Conservation (phyloP, 2,113 vertebrate genomes). For the Panthera uncia region DNA sequence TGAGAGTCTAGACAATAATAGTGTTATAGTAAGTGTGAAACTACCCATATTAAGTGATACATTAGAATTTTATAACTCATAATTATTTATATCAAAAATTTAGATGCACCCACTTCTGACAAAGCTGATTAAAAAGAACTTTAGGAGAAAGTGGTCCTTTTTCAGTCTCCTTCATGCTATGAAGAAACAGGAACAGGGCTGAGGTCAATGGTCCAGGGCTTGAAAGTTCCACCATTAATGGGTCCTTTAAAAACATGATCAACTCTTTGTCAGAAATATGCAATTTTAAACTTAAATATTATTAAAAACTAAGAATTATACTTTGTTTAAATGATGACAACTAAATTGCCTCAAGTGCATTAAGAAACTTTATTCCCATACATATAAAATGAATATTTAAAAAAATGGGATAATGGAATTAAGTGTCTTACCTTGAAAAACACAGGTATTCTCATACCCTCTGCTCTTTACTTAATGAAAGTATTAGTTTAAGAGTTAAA, state of each 20-base stretch:
- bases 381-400: not conserved
- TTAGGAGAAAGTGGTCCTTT: constrained; percentile 95
- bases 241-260: constrained; percentile 86
- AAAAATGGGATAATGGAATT: constrained; percentile 37
- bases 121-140: constrained; percentile 97
- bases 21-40: not conserved
- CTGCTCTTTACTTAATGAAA: not conserved
- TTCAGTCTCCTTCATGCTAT: constrained; percentile 95
- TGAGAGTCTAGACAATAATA: not conserved
- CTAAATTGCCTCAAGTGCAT: not conserved
- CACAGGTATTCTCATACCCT: constrained; percentile 9
- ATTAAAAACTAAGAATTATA: constrained; percentile 29
- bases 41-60: not conserved
- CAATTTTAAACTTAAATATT: constrained; percentile 11
- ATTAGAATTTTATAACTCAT: not conserved
- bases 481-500: not conserved
- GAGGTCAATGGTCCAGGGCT: constrained; percentile 95
- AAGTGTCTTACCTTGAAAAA: constrained; percentile 37
- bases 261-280: constrained; percentile 67
- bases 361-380: constrained; percentile 4
- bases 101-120: constrained; percentile 92
- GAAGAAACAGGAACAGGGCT: constrained; percentile 97
- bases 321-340: constrained; percentile 28
- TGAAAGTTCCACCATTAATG: constrained; percentile 90
- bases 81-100: constrained; percentile 21